A percentile compares a stretch with the other conserved stretches of the same genome.
Evolutionary conservation across 2,113 vertebrate genomes (phyloP).

Genomic region (Amphilophus citrinellus): DNA sequence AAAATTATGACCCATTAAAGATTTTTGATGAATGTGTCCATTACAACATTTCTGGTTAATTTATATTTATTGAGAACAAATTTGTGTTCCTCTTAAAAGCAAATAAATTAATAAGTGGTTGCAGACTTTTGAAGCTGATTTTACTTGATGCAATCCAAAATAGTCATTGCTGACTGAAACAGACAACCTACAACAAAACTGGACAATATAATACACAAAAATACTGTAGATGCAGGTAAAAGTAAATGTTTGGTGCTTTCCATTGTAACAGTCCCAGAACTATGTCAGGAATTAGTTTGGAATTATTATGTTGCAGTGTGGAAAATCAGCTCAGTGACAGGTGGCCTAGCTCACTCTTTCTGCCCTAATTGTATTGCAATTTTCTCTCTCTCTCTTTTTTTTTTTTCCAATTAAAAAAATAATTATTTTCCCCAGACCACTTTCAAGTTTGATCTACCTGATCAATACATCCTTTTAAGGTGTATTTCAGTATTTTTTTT

Average conservation of each 20-base stretch:
- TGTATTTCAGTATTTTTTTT: slow-evolving; percentile 13
- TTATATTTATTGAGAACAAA: background rate
- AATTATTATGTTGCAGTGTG: background rate
- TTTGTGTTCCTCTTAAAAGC: background rate
- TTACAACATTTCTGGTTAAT: background rate
- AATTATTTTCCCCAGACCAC: background rate
- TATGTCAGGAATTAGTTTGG: background rate
- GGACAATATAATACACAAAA: background rate
- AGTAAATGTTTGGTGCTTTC: background rate
- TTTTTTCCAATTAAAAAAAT: background rate
- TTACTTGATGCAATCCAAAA: background rate
- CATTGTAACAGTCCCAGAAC: background rate
- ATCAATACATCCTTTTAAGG: slow-evolving; percentile 32
- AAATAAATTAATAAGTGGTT: too few species aligned
- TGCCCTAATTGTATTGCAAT: background rate
- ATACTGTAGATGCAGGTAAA: background rate
- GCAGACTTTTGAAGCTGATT: too few species aligned
- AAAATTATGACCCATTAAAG: background rate
- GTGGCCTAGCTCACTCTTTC: slow-evolving; percentile 10
- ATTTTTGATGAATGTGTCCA: background rate
- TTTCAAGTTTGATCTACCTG: slow-evolving; percentile 6
- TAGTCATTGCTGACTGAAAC: background rate
- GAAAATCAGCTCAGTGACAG: slow-evolving; percentile 31
- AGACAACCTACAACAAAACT: background rate
- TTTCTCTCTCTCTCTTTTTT: background rate